Evolutionary conservation across 2,113 vertebrate genomes (phyloP), one percentile per base, ranked within the genome.

Genomic region (Mastomys coucha): DNA sequence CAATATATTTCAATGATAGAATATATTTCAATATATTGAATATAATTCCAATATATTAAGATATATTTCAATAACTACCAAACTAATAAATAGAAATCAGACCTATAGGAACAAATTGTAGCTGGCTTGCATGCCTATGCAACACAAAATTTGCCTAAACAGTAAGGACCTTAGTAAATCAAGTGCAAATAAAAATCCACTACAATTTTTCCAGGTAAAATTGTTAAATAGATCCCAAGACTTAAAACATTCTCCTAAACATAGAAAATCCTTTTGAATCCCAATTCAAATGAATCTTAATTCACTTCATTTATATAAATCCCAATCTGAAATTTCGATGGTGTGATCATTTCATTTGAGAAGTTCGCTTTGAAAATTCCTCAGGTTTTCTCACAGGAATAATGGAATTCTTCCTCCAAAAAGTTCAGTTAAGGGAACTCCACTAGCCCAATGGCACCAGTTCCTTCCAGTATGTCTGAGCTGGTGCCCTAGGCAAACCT

Each of bases 221-320:
- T 26, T 60, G 39, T 88, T 11, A 90, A 94, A 94, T 67, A 49
- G 31, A 73, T 77, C 42, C n/a, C 6, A 89, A 95, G 53, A 58
- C 5, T 80, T 72, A 26, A 86, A 49, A 28, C 76, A 88, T 80
- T 63, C 11, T 93, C 20, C 49, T 58, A 95, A 76, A 96, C 22
- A 91, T 24, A 42, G 90, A 90, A 95, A 49, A 89, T 65, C 75
- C n/a, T 20, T 2, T 89, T 84, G 91, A 90, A 28, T 85, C 63
- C 10, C 90, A 87, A 94, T 67, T 97, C 82, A 70, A 91, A 49
- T 91, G 31, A 16, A 2, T 80, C 93, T 31, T 91, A 78, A 93
- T 93, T 94, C 49, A 92, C 63, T 96, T 96, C 91, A 82, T 94
- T 96, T 51, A 72, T 56, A 88, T 65, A 97, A 97, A 88, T 94